A percentile compares a stretch with the other conserved stretches of the same genome.
phyloP scores from a whole-genome alignment of 2,888 invertebrate species.

The Camponotus fellah region DNA sequence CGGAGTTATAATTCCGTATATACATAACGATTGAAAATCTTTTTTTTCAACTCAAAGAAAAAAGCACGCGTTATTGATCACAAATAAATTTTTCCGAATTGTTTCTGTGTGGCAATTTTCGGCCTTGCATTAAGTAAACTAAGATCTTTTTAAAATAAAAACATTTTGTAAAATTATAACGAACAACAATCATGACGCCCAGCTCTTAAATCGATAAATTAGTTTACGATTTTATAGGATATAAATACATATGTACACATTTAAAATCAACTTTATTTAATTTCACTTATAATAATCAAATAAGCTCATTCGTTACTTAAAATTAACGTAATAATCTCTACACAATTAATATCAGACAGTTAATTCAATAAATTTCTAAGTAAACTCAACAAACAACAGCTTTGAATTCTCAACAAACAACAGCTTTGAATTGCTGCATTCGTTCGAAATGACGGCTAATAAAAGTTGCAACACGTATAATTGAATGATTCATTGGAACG shows the following conservation, averaged over 20 bases:
- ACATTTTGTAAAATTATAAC: slow-evolving; percentile 54
- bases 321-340: neutral
- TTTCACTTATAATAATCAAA: neutral
- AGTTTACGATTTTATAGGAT: neutral
- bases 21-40: slow-evolving; percentile 1
- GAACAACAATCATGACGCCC: neutral
- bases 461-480: slow-evolving; percentile 34
- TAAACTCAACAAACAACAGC: neutral
- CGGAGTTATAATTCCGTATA: neutral
- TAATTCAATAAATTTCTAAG: slow-evolving; percentile 13
- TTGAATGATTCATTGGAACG: slow-evolving; percentile 26
- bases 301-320: neutral
- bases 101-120: slow-evolving; percentile 63
- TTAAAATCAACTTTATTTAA: neutral
- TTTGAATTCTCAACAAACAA: neutral
- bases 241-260: neutral
- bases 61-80: slow-evolving; percentile 42
- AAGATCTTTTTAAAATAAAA: slow-evolving; percentile 51
- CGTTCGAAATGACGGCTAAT: slow-evolving; percentile 28
- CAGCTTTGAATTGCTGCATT: slow-evolving; percentile 1
- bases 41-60: neutral
- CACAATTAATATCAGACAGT: neutral
- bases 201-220: slow-evolving; percentile 16
- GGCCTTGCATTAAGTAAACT: slow-evolving; percentile 36
- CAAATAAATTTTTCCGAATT: slow-evolving; percentile 42